phyloP scores from a whole-genome alignment of 2,113 vertebrate genomes.

The Odobenus rosmarus region DNA sequence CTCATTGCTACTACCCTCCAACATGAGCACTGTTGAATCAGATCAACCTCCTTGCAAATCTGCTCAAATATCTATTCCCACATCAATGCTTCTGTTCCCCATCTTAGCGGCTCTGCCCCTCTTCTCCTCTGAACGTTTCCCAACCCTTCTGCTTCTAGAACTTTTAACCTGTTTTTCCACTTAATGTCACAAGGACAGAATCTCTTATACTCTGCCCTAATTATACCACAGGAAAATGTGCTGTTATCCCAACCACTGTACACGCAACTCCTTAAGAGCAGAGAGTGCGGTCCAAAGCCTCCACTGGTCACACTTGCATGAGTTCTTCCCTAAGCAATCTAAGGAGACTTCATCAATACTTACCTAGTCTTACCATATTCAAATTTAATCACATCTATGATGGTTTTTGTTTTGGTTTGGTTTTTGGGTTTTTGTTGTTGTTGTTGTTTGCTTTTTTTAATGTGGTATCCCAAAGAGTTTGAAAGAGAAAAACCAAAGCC shows the following conservation, averaged over 20 bases:
- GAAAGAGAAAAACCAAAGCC: not conserved
- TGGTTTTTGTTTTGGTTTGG: not conserved
- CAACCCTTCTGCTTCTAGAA: not conserved
- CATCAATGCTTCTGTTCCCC: not conserved
- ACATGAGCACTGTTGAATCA: not conserved
- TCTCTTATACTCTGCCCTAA: not conserved
- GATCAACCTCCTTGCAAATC: not conserved
- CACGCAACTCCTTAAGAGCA: not conserved
- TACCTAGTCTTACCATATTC: not conserved
- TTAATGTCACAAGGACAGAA: not conserved
- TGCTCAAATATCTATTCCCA: not conserved
- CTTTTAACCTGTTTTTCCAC: not conserved
- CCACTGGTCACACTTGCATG: not conserved
- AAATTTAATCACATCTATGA: not conserved
- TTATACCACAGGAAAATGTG: not conserved
- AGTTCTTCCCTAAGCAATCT: not conserved
- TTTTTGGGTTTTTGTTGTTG: not conserved
- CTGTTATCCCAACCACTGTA: not conserved
- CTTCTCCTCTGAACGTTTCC: not conserved
- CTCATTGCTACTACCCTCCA: not conserved
- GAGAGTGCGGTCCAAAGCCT: not conserved
- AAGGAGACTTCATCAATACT: not conserved
- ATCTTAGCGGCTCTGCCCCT: not conserved
- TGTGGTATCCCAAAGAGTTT: not conserved
- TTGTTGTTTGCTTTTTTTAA: not conserved